Evolutionary conservation across 2,113 vertebrate species (phyloP).

Genomic region (Apodemus speciosus): DNA sequence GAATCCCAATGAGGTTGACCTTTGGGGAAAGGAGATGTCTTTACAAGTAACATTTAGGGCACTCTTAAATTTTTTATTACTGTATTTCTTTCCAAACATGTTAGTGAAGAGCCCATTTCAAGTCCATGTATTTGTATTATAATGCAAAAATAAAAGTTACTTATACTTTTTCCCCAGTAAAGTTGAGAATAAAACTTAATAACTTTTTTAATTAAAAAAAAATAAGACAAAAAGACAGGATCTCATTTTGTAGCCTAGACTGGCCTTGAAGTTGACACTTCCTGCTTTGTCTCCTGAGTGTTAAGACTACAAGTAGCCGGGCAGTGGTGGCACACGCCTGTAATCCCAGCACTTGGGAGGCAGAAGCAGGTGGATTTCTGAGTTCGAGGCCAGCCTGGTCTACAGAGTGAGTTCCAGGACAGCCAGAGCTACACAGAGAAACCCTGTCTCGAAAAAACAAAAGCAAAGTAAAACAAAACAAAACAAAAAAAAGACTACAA

Average conservation of each 20-base stretch:
- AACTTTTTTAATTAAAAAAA: neutral
- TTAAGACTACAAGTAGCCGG: neutral
- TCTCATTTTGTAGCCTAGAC: neutral
- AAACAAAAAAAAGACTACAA: too few species aligned
- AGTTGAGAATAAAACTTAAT: conserved; percentile 62
- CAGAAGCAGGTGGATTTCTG: too few species aligned
- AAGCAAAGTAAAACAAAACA: too few species aligned
- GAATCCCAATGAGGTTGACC: conserved; percentile 54
- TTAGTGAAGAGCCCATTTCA: conserved; percentile 69
- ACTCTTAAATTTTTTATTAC: conserved; percentile 70
- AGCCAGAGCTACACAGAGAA: too few species aligned
- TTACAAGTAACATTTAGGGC: conserved; percentile 59
- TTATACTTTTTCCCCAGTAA: conserved; percentile 66
- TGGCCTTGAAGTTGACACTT: neutral
- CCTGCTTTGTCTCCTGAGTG: neutral
- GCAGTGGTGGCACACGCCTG: too few species aligned
- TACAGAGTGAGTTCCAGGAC: too few species aligned
- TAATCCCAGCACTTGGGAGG: too few species aligned
- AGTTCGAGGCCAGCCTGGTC: too few species aligned
- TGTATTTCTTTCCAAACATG: conserved; percentile 67
- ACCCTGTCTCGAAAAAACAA: too few species aligned
- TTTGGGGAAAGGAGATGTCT: conserved; percentile 31
- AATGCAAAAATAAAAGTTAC: conserved; percentile 74
- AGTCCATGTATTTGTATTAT: conserved; percentile 72
- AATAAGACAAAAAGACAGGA: neutral